Base-by-base conservation (phyloP, 2,113 vertebrate genomes). In the Rhinolophus ferrumequinum region DNA sequence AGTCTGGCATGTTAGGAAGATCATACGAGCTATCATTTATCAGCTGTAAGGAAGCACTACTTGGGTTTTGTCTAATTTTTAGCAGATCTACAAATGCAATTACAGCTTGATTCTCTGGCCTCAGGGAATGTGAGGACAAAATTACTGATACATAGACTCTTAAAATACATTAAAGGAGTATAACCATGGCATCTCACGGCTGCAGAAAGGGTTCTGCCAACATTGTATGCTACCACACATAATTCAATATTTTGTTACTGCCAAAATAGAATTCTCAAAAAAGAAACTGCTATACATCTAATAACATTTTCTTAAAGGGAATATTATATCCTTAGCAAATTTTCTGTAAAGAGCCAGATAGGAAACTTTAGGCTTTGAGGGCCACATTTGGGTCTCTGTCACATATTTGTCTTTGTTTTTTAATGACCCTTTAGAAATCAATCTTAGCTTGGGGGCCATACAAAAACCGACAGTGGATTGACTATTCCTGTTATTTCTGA, bases 1-100 rank as follows among this genome's bases (percentile, higher is more conserved):
- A 56, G n/a, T 64, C 30, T 95, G 58, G 66, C 33, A 64, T 8
- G 38, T 64, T 80, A 84, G 70, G 70, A 88, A 95, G 44, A 84
- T 35, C 15, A 67, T 92, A 85, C 70, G 85, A 83, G 38, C 4
- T 95, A 69, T 73, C 3, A 70, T 87, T 88, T 76, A 50, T 44
- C 58, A 85, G 50, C 24, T 60, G 52, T 58, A 50, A 90, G 28
- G 19, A 85, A 93, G 72, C 58, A 38, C 9, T 67, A 0, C 12
- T 80, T 11, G 3, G 15, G 4, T 35, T 94, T 82, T 54, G 82
- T 50, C 60, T 96, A 96, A 52, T 92, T 92, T 77, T 73, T 90
- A 83, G 41, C 21, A 93, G 47, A 86, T 88, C n/a, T 92, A 90
- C 54, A 96, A 75, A 92, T 77, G 22, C 15, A 96, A 89, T 80